A percentile compares a stretch with the other conserved stretches of the same genome.
These are phyloP conservation scores for Thinocorus orbignyianus DNA, from an alignment of 2,113 vertebrate species.

Conservation along the genomic window DNA sequence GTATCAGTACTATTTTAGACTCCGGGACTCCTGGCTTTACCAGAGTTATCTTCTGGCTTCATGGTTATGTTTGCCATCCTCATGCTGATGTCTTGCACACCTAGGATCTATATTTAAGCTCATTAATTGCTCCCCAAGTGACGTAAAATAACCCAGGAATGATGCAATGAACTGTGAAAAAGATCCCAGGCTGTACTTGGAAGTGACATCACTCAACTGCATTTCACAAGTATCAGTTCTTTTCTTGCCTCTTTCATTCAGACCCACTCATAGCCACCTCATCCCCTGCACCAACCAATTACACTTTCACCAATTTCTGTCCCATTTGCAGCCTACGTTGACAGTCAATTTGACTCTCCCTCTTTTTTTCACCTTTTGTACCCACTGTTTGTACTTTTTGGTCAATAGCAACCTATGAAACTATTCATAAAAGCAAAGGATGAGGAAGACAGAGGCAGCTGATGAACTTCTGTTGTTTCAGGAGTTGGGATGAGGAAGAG, in stretches of 20 bases:
- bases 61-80: neutral
- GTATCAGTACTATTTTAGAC: neutral
- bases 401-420: neutral
- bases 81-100: neutral
- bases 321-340: neutral
- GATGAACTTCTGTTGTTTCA: neutral
- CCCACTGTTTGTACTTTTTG: neutral
- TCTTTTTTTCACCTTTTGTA: neutral
- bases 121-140: neutral
- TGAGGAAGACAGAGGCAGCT: neutral
- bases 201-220: neutral
- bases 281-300: neutral
- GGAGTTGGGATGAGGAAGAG: neutral
- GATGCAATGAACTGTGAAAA: neutral
- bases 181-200: neutral
- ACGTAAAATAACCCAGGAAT: neutral
- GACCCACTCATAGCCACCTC: neutral
- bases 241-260: neutral
- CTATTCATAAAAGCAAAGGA: neutral
- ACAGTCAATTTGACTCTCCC: neutral
- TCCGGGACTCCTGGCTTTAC: neutral
- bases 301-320: neutral
- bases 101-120: neutral
- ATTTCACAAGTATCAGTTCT: neutral
- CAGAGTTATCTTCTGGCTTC: neutral